phyloP scores from a whole-genome alignment of 1,140 invertebrate genomes.

The Lordiphosa clarofinis region DNA sequence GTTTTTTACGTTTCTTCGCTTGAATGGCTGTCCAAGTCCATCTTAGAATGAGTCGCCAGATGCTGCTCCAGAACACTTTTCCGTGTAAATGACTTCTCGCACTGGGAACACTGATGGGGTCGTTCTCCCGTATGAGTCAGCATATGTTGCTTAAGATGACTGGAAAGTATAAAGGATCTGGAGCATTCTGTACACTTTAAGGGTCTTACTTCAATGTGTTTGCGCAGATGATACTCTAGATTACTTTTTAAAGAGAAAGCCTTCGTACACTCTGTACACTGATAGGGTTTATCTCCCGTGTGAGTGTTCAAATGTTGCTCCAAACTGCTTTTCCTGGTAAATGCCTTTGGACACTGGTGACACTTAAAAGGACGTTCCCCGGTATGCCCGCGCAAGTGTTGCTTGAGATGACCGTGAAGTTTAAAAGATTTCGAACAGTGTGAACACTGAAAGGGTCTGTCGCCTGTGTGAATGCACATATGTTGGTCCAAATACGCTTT shows the following conservation, averaged over 20 bases:
- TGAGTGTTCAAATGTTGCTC: background rate
- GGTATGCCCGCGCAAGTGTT: background rate
- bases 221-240: background rate
- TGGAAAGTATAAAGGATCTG: too few species aligned
- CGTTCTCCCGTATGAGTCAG: too few species aligned
- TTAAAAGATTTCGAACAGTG: background rate
- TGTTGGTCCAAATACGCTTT: background rate
- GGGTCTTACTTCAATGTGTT: too few species aligned
- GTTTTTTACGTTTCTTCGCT: too few species aligned
- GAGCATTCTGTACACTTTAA: too few species aligned
- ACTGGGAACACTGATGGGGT: too few species aligned
- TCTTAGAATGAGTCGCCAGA: too few species aligned
- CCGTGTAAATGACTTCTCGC: too few species aligned
- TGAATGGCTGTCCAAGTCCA: too few species aligned
- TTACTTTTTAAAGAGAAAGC: background rate
- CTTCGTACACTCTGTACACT: background rate
- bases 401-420: background rate
- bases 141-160: too few species aligned
- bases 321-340: background rate
- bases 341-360: background rate
- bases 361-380: background rate
- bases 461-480: background rate
- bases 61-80: too few species aligned
- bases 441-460: background rate
- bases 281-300: background rate